These are phyloP conservation scores for Hemicordylus capensis DNA, from an alignment of 2,113 vertebrate genomes.

Conservation along the genomic window DNA sequence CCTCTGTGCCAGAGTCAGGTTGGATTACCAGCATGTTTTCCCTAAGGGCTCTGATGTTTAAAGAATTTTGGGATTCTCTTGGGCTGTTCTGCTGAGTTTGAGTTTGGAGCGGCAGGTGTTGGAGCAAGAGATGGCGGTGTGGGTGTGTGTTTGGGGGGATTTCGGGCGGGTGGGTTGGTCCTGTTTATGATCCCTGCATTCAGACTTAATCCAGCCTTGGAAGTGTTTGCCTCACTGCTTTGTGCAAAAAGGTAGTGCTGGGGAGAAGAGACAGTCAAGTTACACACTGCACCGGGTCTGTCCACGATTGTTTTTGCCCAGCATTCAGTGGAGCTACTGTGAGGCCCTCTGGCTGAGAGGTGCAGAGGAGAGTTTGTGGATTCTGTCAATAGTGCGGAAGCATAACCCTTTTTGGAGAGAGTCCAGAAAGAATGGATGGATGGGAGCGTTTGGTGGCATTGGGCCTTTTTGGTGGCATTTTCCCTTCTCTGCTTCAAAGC, in stretches of 20 bases:
- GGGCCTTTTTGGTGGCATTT: not conserved
- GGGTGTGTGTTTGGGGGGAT: not conserved
- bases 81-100: not conserved
- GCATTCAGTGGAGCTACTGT: not conserved
- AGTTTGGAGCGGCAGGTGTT: not conserved
- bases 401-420: not conserved
- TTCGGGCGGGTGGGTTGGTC: accelerated
- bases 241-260: not conserved
- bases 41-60: not conserved
- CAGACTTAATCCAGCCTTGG: not conserved
- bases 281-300: not conserved
- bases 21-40: not conserved
- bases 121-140: not conserved
- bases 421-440: not conserved
- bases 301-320: not conserved
- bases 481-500: not conserved
- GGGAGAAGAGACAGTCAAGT: not conserved
- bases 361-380: too few species aligned
- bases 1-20: too few species aligned
- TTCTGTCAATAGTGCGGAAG: not conserved
- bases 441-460: too few species aligned
- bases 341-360: not conserved
- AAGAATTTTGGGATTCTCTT: too few species aligned
- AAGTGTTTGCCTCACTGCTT: not conserved
- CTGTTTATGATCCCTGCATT: not conserved